Evolutionary conservation across 2,113 vertebrate genomes (phyloP).

Genomic region (Sorex araneus): DNA sequence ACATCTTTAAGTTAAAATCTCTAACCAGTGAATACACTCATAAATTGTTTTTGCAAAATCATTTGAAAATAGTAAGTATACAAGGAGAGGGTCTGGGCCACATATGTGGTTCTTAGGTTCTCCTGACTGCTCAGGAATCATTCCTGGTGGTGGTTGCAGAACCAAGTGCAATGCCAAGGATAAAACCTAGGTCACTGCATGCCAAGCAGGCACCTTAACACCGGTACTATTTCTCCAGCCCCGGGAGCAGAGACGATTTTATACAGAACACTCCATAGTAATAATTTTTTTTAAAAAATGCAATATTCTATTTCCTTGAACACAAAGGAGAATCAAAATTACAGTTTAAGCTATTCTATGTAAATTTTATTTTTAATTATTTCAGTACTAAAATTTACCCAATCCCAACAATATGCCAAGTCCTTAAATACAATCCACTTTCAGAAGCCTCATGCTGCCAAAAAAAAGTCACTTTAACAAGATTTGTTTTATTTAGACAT

Average conservation of each 20-base stretch:
- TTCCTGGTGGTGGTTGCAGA: no score
- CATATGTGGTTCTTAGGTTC: no score
- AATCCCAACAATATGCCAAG: background rate
- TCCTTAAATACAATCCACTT: background rate
- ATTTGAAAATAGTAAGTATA: background rate
- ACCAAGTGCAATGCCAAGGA: no score
- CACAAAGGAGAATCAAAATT: background rate
- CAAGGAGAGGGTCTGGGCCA: no score
- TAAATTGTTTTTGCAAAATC: background rate
- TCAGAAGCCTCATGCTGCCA: background rate
- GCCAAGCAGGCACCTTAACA: no score
- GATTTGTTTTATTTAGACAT: background rate
- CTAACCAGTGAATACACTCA: background rate
- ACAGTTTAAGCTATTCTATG: background rate
- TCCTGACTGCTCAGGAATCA: no score
- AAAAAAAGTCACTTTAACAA: background rate
- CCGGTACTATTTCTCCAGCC: no score
- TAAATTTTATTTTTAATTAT: background rate
- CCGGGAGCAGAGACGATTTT: background rate
- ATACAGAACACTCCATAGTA: background rate
- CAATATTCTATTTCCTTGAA: background rate
- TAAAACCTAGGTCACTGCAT: no score
- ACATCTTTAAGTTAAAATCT: background rate
- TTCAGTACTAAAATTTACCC: background rate
- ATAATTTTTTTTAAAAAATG: conserved; percentile 3